phyloP scores from a whole-genome alignment of 2,113 vertebrate species.

The Herpailurus yagouaroundi region DNA sequence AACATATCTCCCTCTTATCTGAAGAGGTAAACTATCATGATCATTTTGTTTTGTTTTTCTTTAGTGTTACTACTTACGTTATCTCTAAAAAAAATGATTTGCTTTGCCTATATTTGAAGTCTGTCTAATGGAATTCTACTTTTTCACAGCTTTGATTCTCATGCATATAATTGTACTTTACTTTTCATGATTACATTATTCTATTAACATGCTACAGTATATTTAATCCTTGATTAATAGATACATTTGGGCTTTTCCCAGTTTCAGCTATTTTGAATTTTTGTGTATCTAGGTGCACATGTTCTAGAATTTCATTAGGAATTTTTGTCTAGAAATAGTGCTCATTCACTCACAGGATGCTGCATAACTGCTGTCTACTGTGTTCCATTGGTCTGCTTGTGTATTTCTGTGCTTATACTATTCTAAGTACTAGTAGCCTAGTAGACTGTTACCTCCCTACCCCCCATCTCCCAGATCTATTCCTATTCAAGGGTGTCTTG shows the following conservation, averaged over 20 bases:
- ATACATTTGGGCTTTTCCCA: background rate
- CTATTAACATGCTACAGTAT: background rate
- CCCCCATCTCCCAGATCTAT: background rate
- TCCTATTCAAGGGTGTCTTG: background rate
- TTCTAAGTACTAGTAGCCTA: background rate
- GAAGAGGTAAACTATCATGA: conserved; percentile 31
- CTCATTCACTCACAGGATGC: background rate
- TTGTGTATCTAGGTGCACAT: background rate
- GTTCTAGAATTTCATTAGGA: conserved; percentile 7
- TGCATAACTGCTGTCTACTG: background rate
- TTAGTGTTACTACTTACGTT: background rate
- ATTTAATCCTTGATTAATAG: background rate
- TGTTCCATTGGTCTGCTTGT: background rate
- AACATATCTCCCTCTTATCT: background rate
- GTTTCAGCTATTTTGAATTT: background rate
- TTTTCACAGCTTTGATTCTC: conserved; percentile 12
- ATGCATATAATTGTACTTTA: background rate
- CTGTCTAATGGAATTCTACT: conserved; percentile 6
- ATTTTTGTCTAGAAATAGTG: conserved; percentile 17
- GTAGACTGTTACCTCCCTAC: background rate
- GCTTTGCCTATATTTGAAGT: conserved; percentile 7
- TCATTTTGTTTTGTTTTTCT: conserved; percentile 11
- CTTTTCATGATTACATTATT: conserved; percentile 1
- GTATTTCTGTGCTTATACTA: background rate
- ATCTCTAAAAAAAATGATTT: conserved; percentile 28